Base-by-base conservation (phyloP, 2,888 invertebrate species). In the Rosalia funebris region DNA sequence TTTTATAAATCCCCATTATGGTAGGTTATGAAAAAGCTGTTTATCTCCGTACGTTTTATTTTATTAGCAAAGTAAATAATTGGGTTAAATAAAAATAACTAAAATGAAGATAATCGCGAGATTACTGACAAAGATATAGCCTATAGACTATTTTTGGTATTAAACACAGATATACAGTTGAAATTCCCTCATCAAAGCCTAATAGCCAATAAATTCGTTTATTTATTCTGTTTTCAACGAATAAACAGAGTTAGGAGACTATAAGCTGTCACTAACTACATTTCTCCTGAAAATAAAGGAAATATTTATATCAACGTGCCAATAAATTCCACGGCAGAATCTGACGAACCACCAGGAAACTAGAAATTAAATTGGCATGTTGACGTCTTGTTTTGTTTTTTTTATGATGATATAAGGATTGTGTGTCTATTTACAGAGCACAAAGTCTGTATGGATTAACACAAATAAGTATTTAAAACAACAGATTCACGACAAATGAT, bases 21-120 rank as follows among this genome's bases (percentile, higher is more conserved):
- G 48, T 48, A 48, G 48, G 48, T 48, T 48, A 48, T 48, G 48
- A 32, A 36, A 36, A 48, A 7, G 15, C 19, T 48, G 12, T 36
- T 20, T 48, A 37, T 48, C 36, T 48, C 14, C n/a, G n/a, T 20
- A 48, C 17, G 7, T 11, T 48, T 48, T 48, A 14, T 37, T 34
- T 15, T 1, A 25, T 5, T 3, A 25, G n/a, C 16, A 14, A 46
- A 10, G 36, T 48, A 19, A 19, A 14, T 46, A 46, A 37, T 2
- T 37, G 12, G 2, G 37, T 19, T 15, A 36, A 4, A 34, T 7
- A 25, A 25, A 25, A 25, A 9, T 25, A 25, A 25, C 4, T 25
- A 25, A 25, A 25, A 25, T 25, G 3, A 3, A 9, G 25, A 25
- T 25, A 9, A 9, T 25, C 25, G 25, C 25, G 9, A 25, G 9